Conservation (phyloP, 2,113 vertebrate genomes). For the Panurus biarmicus region DNA sequence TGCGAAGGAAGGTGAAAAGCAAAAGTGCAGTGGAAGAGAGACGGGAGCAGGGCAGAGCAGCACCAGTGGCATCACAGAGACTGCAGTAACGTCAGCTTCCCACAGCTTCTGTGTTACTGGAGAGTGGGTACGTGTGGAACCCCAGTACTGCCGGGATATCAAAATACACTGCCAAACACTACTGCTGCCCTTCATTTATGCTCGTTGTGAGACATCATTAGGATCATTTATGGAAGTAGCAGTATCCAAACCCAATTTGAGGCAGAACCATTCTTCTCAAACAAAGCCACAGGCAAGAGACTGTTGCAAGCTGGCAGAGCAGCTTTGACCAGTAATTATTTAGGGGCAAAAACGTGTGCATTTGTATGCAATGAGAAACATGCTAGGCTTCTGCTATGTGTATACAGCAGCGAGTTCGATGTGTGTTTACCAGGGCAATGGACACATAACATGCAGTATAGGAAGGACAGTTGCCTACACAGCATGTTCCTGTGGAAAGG, state of each 20-base stretch:
- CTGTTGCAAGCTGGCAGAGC: not conserved
- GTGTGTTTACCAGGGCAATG: not conserved
- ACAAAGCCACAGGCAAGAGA: slow-evolving; percentile 15
- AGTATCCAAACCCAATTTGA: not conserved
- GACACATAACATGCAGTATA: rapidly evolving
- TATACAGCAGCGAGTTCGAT: not conserved
- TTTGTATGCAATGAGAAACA: not conserved
- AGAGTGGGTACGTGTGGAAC: not conserved
- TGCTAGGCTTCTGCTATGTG: not conserved
- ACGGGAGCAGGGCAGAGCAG: rapidly evolving
- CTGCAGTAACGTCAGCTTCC: not conserved
- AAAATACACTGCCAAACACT: not conserved
- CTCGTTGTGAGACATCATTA: not conserved
- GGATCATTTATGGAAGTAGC: not conserved
- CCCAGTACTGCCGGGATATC: not conserved
- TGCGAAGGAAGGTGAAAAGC: not conserved
- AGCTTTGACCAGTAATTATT: not conserved
- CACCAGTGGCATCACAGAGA: not conserved
- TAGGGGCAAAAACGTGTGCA: not conserved
- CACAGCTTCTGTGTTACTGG: not conserved
- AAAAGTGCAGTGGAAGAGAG: not conserved
- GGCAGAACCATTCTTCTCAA: not conserved
- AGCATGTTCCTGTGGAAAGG: not conserved
- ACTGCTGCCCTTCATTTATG: not conserved
- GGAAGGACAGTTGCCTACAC: not conserved